Evolutionary conservation across 37 sponge, comb jelly and placozoan genomes (phyloP).

Genomic region (Spongilla lacustris): DNA sequence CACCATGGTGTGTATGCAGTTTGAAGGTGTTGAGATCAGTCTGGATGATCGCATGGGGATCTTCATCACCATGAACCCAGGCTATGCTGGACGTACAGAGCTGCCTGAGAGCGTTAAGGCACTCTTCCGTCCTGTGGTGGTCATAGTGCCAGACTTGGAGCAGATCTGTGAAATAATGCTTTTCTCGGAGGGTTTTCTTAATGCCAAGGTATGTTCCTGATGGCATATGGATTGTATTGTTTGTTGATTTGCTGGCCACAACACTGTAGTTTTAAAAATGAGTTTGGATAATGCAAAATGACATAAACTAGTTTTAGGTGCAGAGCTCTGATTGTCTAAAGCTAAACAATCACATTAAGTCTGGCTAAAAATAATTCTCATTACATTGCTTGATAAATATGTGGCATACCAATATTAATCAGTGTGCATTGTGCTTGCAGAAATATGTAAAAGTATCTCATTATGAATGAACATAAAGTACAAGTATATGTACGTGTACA

Average conservation of each 20-base stretch:
- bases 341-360: no score
- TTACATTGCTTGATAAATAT: no score
- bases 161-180: conserved; percentile 99
- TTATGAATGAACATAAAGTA: no score
- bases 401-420: no score
- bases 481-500: background rate
- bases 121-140: conserved; percentile 98
- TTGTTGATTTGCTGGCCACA: background rate
- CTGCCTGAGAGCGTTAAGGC: conserved; percentile 99
- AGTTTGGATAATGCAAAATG: no score
- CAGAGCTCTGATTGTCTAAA: no score
- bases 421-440: no score
- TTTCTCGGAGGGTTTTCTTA: conserved; percentile 98
- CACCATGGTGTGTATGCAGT: conserved; percentile 47
- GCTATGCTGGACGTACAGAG: conserved; percentile 99
- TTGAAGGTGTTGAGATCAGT: conserved; percentile 96
- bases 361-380: no score
- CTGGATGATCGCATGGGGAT: conserved; percentile 95
- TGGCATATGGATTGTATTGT: background rate
- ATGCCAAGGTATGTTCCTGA: conserved; percentile 85
- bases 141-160: conserved; percentile 97
- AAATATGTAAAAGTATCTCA: no score
- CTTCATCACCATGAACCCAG: conserved; percentile 99
- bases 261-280: no score
- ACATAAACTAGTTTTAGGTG: no score